Conservation (phyloP, 2,797 vertebrate species). For the Mormyrus proboscirostris region DNA sequence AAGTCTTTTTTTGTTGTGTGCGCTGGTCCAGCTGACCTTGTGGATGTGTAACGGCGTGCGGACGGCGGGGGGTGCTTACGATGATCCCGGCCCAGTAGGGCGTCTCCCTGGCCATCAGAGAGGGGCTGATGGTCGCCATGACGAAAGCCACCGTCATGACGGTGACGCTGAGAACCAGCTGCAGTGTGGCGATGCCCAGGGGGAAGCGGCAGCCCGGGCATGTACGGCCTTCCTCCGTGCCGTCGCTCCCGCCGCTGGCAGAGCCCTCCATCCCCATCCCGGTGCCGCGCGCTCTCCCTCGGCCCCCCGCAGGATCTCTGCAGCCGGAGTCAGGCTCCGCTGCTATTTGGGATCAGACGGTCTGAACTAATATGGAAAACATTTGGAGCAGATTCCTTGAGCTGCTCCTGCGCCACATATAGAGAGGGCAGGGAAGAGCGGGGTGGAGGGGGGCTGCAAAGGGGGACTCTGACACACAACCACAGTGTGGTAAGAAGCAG, state of each 20-base stretch:
- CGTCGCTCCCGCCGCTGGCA: slow-evolving; percentile 38
- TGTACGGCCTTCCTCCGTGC: slow-evolving; percentile 60
- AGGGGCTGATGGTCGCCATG: slow-evolving; percentile 79
- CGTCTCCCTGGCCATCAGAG: slow-evolving; percentile 85
- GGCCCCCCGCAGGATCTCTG: slow-evolving; percentile 38
- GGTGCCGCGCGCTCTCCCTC: slow-evolving; percentile 31
- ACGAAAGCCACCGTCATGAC: slow-evolving; percentile 83
- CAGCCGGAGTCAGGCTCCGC: slow-evolving; percentile 54
- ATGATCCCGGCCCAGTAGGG: slow-evolving; percentile 96
- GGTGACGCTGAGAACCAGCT: slow-evolving; percentile 81
- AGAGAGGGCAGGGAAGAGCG: slow-evolving; percentile 50
- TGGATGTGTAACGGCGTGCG: not conserved
- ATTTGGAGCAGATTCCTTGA: slow-evolving; percentile 74
- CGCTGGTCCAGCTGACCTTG: not conserved
- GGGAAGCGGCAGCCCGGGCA: slow-evolving; percentile 90
- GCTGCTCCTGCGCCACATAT: slow-evolving; percentile 75
- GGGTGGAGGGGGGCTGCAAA: slow-evolving; percentile 41
- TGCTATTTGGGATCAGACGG: slow-evolving; percentile 71
- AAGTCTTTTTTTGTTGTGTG: not conserved
- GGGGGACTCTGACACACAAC: slow-evolving; percentile 78
- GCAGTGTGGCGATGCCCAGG: slow-evolving; percentile 76
- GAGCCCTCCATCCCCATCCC: slow-evolving; percentile 46
- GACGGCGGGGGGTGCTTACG: slow-evolving; percentile 74
- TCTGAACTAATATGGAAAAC: slow-evolving; percentile 98
- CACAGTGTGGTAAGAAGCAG: slow-evolving; percentile 30